phyloP scores from a whole-genome alignment of 2,888 invertebrate genomes.

The Thelaira solivaga region DNA sequence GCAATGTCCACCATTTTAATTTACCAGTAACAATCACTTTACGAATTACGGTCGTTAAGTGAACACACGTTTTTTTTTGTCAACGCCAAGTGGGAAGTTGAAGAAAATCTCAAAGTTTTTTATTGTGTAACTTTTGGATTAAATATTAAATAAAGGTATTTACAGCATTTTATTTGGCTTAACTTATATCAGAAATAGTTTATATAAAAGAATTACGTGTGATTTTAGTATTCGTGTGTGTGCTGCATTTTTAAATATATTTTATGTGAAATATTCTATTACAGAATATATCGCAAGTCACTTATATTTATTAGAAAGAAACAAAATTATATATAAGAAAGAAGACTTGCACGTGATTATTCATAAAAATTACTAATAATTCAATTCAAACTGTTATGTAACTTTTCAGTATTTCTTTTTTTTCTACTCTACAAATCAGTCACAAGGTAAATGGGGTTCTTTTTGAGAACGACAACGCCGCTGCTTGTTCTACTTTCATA shows the following conservation, averaged over 20 bases:
- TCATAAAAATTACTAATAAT: too few species aligned
- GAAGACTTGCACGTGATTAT: too few species aligned
- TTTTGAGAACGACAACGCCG: neutral
- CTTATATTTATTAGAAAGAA: too few species aligned
- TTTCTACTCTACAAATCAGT: constrained; percentile 35
- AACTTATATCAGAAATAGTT: neutral
- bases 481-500: constrained; percentile 59
- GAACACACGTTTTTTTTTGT: constrained; percentile 74
- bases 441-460: constrained; percentile 56
- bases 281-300: too few species aligned
- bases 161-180: constrained; percentile 34
- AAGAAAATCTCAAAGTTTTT: constrained; percentile 74
- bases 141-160: constrained; percentile 71
- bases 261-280: too few species aligned
- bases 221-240: neutral
- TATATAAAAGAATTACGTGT: neutral
- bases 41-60: constrained; percentile 76
- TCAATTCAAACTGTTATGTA: too few species aligned
- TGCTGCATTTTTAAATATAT: too few species aligned
- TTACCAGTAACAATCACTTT: constrained; percentile 70
- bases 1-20: constrained; percentile 54
- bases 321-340: too few species aligned
- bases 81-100: constrained; percentile 71
- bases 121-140: constrained; percentile 76
- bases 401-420: too few species aligned